Evolutionary conservation across 2,797 vertebrate species (phyloP).

Genomic region (Pipistrellus pygmaeus): DNA sequence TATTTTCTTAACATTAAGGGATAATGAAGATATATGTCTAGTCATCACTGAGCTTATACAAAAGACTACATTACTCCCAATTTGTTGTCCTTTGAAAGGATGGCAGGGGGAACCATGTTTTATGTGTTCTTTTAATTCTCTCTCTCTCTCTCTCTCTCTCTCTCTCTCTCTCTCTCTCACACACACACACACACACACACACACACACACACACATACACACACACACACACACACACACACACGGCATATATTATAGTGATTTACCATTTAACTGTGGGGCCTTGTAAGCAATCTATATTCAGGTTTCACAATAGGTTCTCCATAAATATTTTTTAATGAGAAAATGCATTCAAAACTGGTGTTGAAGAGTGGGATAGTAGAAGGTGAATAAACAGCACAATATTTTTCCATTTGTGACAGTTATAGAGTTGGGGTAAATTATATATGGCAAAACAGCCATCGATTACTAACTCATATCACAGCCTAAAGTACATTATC

Average conservation of each 20-base stretch:
- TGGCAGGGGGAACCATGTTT: not conserved
- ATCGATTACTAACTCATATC: not conserved
- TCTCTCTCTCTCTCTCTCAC: not conserved
- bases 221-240: not conserved
- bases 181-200: not conserved
- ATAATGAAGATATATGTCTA: not conserved
- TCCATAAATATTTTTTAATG: slow-evolving; percentile 20
- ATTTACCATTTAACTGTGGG: not conserved
- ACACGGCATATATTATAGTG: not conserved
- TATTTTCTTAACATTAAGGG: slow-evolving; percentile 5
- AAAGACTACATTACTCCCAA: not conserved
- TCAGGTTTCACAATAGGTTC: not conserved
- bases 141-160: not conserved
- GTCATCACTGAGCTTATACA: not conserved
- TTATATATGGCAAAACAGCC: not conserved
- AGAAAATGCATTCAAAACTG: not conserved
- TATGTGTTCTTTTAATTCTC: not conserved
- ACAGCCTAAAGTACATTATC: not conserved
- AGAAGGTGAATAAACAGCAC: not conserved
- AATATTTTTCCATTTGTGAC: not conserved
- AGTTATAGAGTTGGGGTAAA: not conserved
- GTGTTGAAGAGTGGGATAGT: not conserved
- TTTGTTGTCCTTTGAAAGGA: not conserved
- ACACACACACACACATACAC: not conserved
- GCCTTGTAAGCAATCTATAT: not conserved